Evolutionary conservation across 1,140 invertebrate species (phyloP).

Genomic region (Pararge aegeria): DNA sequence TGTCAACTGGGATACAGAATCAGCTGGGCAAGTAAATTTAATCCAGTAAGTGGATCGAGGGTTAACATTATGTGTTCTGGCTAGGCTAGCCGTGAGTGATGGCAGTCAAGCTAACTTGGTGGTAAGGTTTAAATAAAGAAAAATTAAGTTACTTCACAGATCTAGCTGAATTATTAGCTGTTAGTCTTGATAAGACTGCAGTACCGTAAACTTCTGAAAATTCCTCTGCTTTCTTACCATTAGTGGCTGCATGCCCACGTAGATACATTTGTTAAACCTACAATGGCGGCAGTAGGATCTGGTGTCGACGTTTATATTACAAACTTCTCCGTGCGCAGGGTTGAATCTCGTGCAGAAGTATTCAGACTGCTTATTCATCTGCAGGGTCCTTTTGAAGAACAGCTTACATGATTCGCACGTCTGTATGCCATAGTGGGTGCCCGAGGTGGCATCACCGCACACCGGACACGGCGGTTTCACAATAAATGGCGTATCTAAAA

Average conservation of each 20-base stretch:
- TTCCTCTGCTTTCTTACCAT: slow-evolving; percentile 32
- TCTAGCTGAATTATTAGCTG: too few species aligned
- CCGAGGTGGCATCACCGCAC: slow-evolving; percentile 45
- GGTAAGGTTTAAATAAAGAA: too few species aligned
- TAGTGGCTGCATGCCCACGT: slow-evolving; percentile 42
- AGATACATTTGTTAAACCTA: slow-evolving; percentile 47
- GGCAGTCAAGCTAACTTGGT: too few species aligned
- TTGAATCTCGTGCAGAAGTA: slow-evolving; percentile 31
- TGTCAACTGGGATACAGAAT: too few species aligned
- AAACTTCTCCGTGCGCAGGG: not conserved
- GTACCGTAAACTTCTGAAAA: too few species aligned
- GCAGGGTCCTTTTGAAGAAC: slow-evolving; percentile 56
- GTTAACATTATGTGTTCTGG: too few species aligned
- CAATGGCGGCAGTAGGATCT: slow-evolving; percentile 47
- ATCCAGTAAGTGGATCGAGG: too few species aligned
- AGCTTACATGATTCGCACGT: slow-evolving; percentile 61
- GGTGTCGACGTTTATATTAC: slow-evolving; percentile 32
- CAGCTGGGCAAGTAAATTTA: too few species aligned
- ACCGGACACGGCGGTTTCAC: slow-evolving; percentile 35
- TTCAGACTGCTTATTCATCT: slow-evolving; percentile 31
- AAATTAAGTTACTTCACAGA: too few species aligned
- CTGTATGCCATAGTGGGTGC: slow-evolving; percentile 48
- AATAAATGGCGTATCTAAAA: not conserved
- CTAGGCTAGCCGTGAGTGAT: too few species aligned
- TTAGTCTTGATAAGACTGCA: too few species aligned